Base-by-base conservation (phyloP, 2,797 vertebrate genomes). In the Oryzias sinensis region DNA sequence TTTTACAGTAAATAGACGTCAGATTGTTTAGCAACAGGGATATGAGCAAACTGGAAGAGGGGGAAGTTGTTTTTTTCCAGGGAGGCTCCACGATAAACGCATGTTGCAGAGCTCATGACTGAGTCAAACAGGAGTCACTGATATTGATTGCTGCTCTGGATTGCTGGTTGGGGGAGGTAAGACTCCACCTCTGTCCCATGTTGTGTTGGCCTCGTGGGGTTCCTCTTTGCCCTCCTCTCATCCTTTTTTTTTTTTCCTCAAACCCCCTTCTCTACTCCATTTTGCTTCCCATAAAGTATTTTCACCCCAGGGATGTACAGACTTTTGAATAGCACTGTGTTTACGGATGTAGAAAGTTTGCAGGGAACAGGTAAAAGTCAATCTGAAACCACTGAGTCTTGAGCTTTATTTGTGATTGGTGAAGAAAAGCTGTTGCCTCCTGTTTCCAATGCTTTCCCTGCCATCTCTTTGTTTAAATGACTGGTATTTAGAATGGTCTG, bases 141-240 rank as follows among this genome's bases (percentile, higher is more conserved):
- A 53, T 90, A 91, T 91, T 84, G 90, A 91, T 90, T 80, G 75
- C 71, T 48, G 27, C 46, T 16, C 67, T 89, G 82, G 79, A 80
- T 68, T 1, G 49, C 57, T 84, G 56, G 67, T 76, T 43, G 65
- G 70, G 85, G 85, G 83, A 88, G 88, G 76, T 73, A 72, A 76
- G 77, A 74, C 68, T 67, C 76, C 82, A 57, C 80, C 86, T 76
- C 50, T 49, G 43, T 62, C 53, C 65, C 56, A 50, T 72, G 65
- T 55, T 78, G 53, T 70, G 64, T 62, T 76, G 68, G 45, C 18
- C 27, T 71, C 55, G 8, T 65, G 46, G 53, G 33, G 70, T 71
- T 52, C 50, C 54, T 75, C 44, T 59, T 63, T 76, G 53, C 64
- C 56, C 62, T 20, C 14, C 64, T 58, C 62, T 16, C 13, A 14